Conservation (phyloP, 2,113 vertebrate species). For the Gallinago undulata region DNA sequence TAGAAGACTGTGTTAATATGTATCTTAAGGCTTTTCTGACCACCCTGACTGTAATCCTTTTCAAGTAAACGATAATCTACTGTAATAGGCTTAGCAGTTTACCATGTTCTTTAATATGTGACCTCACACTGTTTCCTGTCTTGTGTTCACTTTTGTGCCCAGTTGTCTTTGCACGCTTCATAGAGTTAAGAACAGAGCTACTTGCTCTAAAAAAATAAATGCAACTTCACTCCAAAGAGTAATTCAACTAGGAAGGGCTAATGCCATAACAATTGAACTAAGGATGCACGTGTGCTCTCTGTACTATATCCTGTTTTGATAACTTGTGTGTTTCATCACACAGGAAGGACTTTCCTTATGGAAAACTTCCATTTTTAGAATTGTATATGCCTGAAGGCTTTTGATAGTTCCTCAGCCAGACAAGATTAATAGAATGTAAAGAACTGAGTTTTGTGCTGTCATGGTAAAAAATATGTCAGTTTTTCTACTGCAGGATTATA, state of each 20-base stretch:
- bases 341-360: constrained; percentile 38
- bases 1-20: not conserved
- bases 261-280: not conserved
- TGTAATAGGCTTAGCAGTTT: not conserved
- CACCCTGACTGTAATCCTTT: not conserved
- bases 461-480: not conserved
- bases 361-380: constrained; percentile 27
- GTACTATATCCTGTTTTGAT: constrained; percentile 45
- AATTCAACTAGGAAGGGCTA: constrained; percentile 7
- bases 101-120: not conserved
- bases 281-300: constrained; percentile 26
- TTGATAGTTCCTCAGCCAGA: not conserved
- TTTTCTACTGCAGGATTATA: not conserved
- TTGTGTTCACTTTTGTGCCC: not conserved
- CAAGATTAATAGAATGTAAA: not conserved
- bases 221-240: not conserved
- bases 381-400: not conserved
- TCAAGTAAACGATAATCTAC: not conserved
- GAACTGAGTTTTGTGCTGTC: not conserved
- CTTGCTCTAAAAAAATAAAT: not conserved
- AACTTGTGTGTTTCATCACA: not conserved
- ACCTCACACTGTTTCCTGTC: not conserved
- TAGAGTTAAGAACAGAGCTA: not conserved
- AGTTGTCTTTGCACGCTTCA: not conserved
- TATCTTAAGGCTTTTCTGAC: not conserved